Conservation (phyloP, 2,797 vertebrate species). For the Pipistrellus nathusii region DNA sequence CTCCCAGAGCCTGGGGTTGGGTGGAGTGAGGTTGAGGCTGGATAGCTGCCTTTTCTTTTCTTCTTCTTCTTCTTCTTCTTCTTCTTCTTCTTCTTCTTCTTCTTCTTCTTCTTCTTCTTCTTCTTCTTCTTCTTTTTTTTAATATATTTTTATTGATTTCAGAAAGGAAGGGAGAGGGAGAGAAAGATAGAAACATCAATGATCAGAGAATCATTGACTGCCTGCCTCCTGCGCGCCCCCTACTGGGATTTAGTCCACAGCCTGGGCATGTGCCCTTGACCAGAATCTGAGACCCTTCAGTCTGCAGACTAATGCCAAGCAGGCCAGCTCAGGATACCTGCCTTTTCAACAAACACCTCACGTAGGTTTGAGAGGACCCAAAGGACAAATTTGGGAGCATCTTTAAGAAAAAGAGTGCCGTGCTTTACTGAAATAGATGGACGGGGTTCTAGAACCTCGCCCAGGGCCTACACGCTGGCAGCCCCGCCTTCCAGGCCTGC, state of each 20-base stretch:
- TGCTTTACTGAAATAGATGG: not conserved
- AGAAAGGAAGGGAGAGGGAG: not conserved
- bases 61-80: not conserved
- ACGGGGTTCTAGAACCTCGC: not conserved
- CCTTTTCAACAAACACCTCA: not conserved
- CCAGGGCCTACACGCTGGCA: no score
- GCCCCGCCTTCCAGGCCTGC: no score
- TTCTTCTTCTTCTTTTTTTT: not conserved
- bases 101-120: not conserved
- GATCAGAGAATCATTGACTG: not conserved
- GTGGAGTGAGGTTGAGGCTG: not conserved
- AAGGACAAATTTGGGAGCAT: not conserved
- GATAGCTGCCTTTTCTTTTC: not conserved
- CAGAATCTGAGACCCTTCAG: not conserved
- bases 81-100: not conserved
- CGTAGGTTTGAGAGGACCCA: not conserved
- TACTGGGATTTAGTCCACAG: not conserved
- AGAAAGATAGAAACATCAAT: not conserved
- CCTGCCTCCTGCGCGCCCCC: not conserved
- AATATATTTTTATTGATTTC: not conserved
- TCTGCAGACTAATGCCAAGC: not conserved
- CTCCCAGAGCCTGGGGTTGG: no score
- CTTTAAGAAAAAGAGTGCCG: not conserved
- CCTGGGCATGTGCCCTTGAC: not conserved
- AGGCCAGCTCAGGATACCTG: not conserved